These are phyloP conservation scores for Nomada flava DNA, from an alignment of 2,888 invertebrate genomes.

Conservation along the genomic window DNA sequence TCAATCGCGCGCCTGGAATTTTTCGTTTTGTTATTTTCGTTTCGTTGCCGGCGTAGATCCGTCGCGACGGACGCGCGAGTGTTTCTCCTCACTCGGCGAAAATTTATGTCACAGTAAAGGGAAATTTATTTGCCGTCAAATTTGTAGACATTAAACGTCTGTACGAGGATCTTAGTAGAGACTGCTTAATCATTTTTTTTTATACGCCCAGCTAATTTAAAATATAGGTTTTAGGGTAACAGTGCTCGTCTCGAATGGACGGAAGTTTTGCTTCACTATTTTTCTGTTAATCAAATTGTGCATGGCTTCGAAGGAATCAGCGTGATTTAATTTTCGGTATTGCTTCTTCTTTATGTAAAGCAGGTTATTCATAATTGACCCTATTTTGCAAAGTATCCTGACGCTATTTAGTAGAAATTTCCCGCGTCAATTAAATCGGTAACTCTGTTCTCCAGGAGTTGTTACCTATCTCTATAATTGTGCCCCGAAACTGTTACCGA, in stretches of 20 bases:
- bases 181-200: not conserved
- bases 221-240: not conserved
- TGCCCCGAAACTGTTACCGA: not conserved
- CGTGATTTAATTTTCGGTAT: no score
- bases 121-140: conserved; percentile 36
- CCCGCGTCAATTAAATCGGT: conserved; percentile 31
- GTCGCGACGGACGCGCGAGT: not conserved
- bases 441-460: not conserved
- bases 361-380: not conserved
- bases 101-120: conserved; percentile 29
- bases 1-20: not conserved
- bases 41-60: not conserved
- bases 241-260: not conserved
- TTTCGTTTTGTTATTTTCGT: not conserved
- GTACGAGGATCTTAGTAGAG: not conserved
- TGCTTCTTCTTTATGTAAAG: no score
- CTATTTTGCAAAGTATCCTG: no score
- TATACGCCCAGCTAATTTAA: not conserved
- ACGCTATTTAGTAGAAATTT: not conserved
- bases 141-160: not conserved
- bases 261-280: not conserved
- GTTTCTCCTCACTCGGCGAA: not conserved
- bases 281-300: not conserved
- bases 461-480: no score
- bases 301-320: not conserved